A percentile compares a stretch with the other conserved stretches of the same genome.
Conservation (phyloP, 2,113 vertebrate genomes). For the Oncorhynchus tshawytscha region DNA sequence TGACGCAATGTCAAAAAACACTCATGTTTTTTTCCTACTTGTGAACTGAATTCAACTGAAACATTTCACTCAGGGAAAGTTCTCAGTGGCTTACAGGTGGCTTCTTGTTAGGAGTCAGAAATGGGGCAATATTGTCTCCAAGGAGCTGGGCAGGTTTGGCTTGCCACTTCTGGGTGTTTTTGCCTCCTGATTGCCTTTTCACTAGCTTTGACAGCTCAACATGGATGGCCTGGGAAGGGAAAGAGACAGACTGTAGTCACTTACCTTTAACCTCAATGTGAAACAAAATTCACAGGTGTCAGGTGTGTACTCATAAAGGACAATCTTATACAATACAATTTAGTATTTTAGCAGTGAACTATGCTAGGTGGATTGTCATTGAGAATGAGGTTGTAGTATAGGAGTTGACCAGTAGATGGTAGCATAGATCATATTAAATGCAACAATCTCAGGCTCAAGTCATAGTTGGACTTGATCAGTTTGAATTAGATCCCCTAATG, state of each 20-base stretch:
- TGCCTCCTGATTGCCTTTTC: slow-evolving; percentile 59
- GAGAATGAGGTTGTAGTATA: slow-evolving; percentile 32
- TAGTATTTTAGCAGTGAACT: background rate
- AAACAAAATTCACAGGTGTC: background rate
- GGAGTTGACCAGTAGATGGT: slow-evolving; percentile 57
- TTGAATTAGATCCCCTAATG: too few species aligned
- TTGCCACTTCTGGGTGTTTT: slow-evolving; percentile 49
- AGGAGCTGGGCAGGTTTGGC: slow-evolving; percentile 59
- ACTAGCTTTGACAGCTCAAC: slow-evolving; percentile 79
- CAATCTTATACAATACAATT: too few species aligned
- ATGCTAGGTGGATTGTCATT: background rate
- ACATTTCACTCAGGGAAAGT: background rate
- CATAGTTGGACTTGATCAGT: too few species aligned
- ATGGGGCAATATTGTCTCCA: slow-evolving; percentile 60
- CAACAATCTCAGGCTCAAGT: background rate
- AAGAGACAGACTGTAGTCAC: background rate
- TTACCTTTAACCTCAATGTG: background rate
- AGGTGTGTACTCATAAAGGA: background rate
- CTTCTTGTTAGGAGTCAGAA: slow-evolving; percentile 58
- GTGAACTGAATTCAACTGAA: background rate
- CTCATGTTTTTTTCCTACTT: background rate
- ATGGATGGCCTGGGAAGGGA: slow-evolving; percentile 71
- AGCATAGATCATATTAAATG: slow-evolving; percentile 46
- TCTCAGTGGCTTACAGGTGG: slow-evolving; percentile 56
- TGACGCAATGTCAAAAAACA: background rate